These are phyloP conservation scores for Ornithorhynchus anatinus DNA, from an alignment of 2,113 vertebrate species.

Conservation along the genomic window DNA sequence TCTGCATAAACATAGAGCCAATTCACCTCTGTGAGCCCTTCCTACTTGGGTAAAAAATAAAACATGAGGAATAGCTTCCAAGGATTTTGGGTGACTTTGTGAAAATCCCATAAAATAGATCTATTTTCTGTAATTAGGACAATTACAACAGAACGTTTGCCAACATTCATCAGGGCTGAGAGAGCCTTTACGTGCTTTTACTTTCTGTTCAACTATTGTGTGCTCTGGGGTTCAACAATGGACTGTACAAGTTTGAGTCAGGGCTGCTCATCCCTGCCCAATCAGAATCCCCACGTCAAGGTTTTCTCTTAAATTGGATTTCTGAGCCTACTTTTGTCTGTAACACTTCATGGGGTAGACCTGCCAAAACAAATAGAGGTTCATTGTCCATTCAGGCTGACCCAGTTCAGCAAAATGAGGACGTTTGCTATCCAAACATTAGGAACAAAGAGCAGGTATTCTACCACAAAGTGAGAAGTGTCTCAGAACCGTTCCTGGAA, in stretches of 20 bases:
- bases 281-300: not conserved
- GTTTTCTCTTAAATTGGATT: constrained; percentile 9
- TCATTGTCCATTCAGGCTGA: not conserved
- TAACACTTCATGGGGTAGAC: not conserved
- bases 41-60: too few species aligned
- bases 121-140: constrained; percentile 12
- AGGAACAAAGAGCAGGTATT: rapidly evolving
- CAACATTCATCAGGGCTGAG: not conserved
- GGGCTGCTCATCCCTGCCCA: not conserved
- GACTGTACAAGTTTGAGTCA: not conserved
- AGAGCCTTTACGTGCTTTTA: not conserved
- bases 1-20: too few species aligned
- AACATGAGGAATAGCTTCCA: not conserved
- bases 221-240: not conserved
- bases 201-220: not conserved
- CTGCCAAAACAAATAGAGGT: not conserved
- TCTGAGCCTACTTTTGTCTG: not conserved
- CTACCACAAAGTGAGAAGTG: rapidly evolving
- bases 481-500: not conserved
- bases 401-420: not conserved
- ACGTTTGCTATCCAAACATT: not conserved
- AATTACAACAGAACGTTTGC: not conserved
- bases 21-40: too few species aligned
- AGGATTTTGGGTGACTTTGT: not conserved
- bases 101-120: constrained; percentile 1